These are phyloP conservation scores for Drosophila lowei DNA, from an alignment of 1,140 invertebrate species.

Conservation along the genomic window DNA sequence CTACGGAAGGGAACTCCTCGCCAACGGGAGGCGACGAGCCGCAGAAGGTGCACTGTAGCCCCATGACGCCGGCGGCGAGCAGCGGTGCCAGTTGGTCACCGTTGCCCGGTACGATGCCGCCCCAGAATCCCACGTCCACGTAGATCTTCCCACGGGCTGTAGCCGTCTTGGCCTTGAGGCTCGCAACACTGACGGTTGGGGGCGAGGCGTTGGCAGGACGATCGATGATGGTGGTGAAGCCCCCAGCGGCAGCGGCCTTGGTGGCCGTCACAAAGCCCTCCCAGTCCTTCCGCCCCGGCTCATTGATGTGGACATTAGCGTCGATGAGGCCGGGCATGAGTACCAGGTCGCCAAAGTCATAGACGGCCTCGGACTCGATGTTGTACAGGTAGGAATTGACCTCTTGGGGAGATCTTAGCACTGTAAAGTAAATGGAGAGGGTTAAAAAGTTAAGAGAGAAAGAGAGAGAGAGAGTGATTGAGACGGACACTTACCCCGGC, in stretches of 20 bases:
- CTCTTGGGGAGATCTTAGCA: slow-evolving; percentile 64
- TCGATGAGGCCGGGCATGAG: slow-evolving; percentile 93
- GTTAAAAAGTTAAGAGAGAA: neutral
- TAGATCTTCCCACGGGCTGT: slow-evolving; percentile 86
- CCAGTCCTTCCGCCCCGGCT: slow-evolving; percentile 91
- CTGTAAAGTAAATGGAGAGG: slow-evolving; percentile 7
- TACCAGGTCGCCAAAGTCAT: slow-evolving; percentile 86
- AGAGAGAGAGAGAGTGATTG: neutral
- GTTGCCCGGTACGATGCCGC: slow-evolving; percentile 87
- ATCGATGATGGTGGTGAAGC: slow-evolving; percentile 89
- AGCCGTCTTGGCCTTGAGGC: slow-evolving; percentile 85
- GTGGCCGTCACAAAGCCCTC: slow-evolving; percentile 89
- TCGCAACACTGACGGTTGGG: slow-evolving; percentile 86
- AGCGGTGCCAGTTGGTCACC: slow-evolving; percentile 85
- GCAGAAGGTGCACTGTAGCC: slow-evolving; percentile 90
- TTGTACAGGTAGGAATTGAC: slow-evolving; percentile 80
- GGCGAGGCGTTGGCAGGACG: slow-evolving; percentile 90
- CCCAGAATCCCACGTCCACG: slow-evolving; percentile 91
- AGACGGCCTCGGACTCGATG: slow-evolving; percentile 81
- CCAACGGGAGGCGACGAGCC: slow-evolving; percentile 83
- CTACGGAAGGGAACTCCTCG: slow-evolving; percentile 83
- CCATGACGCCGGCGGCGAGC: slow-evolving; percentile 87
- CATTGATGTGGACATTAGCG: slow-evolving; percentile 94
- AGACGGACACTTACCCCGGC: slow-evolving; percentile 34
- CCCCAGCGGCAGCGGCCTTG: slow-evolving; percentile 88